phyloP scores from a whole-genome alignment of 2,888 invertebrate species.

The Pocota personata region DNA sequence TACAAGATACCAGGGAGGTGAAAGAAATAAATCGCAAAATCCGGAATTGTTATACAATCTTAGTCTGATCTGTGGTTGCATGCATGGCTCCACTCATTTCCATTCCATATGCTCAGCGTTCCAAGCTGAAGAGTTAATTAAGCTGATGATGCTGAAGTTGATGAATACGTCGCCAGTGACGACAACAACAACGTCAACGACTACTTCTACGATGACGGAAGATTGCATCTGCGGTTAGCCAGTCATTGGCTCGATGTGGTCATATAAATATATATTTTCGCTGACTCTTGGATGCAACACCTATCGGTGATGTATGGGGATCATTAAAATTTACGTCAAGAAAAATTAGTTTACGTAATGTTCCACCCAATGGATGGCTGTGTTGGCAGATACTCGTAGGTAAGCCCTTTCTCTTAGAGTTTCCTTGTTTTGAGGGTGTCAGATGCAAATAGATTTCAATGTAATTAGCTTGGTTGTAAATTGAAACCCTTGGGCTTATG shows the following conservation, averaged over 20 bases:
- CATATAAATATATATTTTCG: slow-evolving; percentile 40
- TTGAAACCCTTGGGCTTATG: slow-evolving; percentile 35
- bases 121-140: neutral
- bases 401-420: slow-evolving; percentile 19
- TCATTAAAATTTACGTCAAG: neutral
- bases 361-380: neutral
- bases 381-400: neutral
- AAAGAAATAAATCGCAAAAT: neutral
- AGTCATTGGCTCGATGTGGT: slow-evolving; percentile 39
- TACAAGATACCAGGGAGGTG: neutral
- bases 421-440: slow-evolving; percentile 64
- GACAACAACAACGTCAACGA: neutral
- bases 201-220: slow-evolving; percentile 9
- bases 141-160: slow-evolving; percentile 7
- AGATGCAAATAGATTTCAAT: slow-evolving; percentile 37
- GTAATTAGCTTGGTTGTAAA: slow-evolving; percentile 33
- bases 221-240: slow-evolving; percentile 52
- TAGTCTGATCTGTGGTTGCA: slow-evolving; percentile 35
- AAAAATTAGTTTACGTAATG: slow-evolving; percentile 16
- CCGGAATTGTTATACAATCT: slow-evolving; percentile 25
- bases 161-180: neutral
- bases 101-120: neutral
- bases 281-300: slow-evolving; percentile 33
- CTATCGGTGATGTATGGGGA: slow-evolving; percentile 4
- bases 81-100: slow-evolving; percentile 10